These are phyloP conservation scores for Papilio polyxenes DNA, from an alignment of 1,140 invertebrate species.

Conservation along the genomic window DNA sequence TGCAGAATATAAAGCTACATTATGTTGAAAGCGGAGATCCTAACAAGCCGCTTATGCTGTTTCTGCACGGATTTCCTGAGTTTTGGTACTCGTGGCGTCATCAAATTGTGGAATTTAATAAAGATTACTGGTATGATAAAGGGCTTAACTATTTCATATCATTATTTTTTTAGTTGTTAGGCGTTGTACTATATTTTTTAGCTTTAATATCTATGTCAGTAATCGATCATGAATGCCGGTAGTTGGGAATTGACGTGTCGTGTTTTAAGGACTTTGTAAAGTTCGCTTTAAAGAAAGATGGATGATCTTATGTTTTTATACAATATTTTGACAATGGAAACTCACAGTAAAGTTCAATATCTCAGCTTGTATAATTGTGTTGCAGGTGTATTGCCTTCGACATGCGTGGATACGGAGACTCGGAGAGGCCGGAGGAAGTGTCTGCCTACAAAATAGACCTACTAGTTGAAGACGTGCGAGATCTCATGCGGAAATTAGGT, in stretches of 20 bases:
- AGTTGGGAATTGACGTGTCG: too few relatives aligned
- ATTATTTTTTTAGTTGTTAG: too few relatives aligned
- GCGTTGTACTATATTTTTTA: too few relatives aligned
- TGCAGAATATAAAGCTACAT: slow-evolving; percentile 83
- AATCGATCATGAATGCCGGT: too few relatives aligned
- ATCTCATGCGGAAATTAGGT: slow-evolving; percentile 83
- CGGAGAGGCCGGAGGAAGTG: slow-evolving; percentile 83
- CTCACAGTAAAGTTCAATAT: too few relatives aligned
- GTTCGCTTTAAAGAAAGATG: slow-evolving; percentile 67
- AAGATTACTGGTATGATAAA: slow-evolving; percentile 82
- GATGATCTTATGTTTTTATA: too few relatives aligned
- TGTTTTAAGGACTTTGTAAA: too few relatives aligned
- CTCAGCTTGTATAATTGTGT: slow-evolving; percentile 39
- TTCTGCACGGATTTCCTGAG: slow-evolving; percentile 86
- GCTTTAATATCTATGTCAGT: too few relatives aligned
- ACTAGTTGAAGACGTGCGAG: slow-evolving; percentile 82
- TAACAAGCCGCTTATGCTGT: slow-evolving; percentile 83
- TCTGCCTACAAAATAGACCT: slow-evolving; percentile 80
- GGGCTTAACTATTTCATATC: too few relatives aligned
- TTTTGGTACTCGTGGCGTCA: slow-evolving; percentile 87
- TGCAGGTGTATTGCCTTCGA: slow-evolving; percentile 85
- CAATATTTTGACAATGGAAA: too few relatives aligned
- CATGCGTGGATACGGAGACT: slow-evolving; percentile 85
- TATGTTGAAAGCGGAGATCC: slow-evolving; percentile 84
- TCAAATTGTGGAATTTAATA: slow-evolving; percentile 83